Base-by-base conservation (phyloP, 2,888 invertebrate species). In the Hydriomena furcata region DNA sequence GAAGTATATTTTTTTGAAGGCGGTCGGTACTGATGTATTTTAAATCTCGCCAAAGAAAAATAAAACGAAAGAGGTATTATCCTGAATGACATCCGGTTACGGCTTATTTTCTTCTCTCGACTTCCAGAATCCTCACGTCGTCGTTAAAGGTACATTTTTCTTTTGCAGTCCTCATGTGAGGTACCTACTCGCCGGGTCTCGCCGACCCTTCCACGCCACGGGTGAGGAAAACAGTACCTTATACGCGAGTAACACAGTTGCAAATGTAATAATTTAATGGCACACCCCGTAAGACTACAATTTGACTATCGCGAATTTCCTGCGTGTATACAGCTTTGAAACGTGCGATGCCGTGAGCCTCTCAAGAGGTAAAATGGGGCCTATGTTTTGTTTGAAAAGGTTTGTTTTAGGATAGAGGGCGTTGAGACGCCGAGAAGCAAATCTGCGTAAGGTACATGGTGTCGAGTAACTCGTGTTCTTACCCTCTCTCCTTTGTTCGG, bases 391-490 rank as follows among this genome's bases (percentile, higher is more conserved):
- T 55, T 61, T 58, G 47, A 64, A 65, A 86, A 66, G 68, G 84
- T 82, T 78, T 79, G 72, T 64, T 82, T 81, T 85, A 56, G 75
- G 65, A 61, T 71, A 76, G 27, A 58, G 58, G 46, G 58, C 27
- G 62, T 56, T 61, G 71, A 72, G 78, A 76, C 69, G 79, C 76
- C 75, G 84, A 84, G 87, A 89, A 89, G 88, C 89, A 89, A 90
- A 89, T 89, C 89, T 88, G 90, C 85, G 88, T 88, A 82, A 86
- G 87, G 87, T 82, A 82, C 84, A 73, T 84, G 87, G 90, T 89
- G 90, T 90, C 88, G 89, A 87, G 88, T 90, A 88, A 90, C 89
- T 89, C 90, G 88, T 88, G 90, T 90, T 87, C 88, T 88, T 89
- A 87, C 89, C 88, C 90, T 88, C 89, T 83, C 87, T 85, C 83